Conservation (phyloP, 2,113 vertebrate genomes). For the Rhinopomastus cyanomelas region DNA sequence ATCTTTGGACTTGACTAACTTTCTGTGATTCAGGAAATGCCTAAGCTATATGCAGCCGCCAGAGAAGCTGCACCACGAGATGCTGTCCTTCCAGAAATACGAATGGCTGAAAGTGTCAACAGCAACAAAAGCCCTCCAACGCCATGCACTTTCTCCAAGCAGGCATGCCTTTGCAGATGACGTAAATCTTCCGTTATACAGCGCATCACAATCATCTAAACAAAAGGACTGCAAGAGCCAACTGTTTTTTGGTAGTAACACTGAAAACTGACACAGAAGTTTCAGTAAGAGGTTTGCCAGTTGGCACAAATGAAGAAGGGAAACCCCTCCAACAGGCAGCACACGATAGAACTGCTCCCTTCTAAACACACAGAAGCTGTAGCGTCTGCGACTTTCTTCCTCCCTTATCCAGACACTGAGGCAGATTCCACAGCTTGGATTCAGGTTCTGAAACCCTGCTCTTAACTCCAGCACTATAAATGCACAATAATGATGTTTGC, state of each 20-base stretch:
- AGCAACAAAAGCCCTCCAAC: not conserved
- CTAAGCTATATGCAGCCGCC: not conserved
- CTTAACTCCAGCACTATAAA: not conserved
- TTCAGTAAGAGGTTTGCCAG: constrained; percentile 19
- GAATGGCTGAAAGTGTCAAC: constrained; percentile 13
- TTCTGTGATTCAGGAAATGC: not conserved
- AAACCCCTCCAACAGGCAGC: constrained; percentile 40
- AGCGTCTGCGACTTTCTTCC: not conserved
- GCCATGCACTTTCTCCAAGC: not conserved
- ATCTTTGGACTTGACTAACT: too few species aligned
- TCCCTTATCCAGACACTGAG: not conserved
- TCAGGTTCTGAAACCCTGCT: not conserved
- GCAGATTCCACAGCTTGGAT: not conserved
- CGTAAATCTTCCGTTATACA: constrained; percentile 14
- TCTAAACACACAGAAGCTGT: not conserved
- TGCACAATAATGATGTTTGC: not conserved
- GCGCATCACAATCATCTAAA: constrained; percentile 33
- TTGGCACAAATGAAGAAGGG: constrained; percentile 25
- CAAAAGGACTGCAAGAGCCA: constrained; percentile 22
- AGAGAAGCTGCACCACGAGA: not conserved
- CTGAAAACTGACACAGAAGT: constrained; percentile 11
- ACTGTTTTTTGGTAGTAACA: constrained; percentile 23
- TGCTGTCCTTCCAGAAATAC: not conserved
- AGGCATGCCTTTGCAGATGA: not conserved
- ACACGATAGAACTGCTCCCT: not conserved